Percentiles rank a stretch among this genome's conserved stretches.
These are phyloP conservation scores for Rhagonycha fulva DNA, from an alignment of 2,888 invertebrate genomes.

Conservation along the genomic window DNA sequence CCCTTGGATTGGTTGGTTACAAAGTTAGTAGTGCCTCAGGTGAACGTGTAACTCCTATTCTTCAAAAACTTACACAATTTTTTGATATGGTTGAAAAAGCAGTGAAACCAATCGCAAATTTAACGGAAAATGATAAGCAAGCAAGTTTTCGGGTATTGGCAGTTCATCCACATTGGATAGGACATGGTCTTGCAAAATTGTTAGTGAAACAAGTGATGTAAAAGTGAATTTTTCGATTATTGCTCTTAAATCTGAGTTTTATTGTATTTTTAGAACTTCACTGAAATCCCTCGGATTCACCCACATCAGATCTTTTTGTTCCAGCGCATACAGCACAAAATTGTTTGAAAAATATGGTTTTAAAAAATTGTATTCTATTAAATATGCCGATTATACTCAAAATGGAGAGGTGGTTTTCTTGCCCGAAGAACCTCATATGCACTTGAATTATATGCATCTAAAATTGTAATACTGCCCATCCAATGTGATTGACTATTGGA, in stretches of 20 bases:
- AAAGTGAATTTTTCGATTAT: neutral
- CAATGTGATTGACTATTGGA: neutral
- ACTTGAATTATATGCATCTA: slow-evolving; percentile 41
- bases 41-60: neutral
- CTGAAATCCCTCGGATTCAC: slow-evolving; percentile 59
- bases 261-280: slow-evolving; percentile 56
- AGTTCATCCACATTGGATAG: slow-evolving; percentile 68
- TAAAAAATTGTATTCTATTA: slow-evolving; percentile 65
- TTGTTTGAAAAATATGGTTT: slow-evolving; percentile 74
- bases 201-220: slow-evolving; percentile 53
- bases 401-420: slow-evolving; percentile 67
- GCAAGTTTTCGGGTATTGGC: slow-evolving; percentile 69
- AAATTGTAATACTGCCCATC: neutral
- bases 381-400: slow-evolving; percentile 67
- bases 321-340: slow-evolving; percentile 75
- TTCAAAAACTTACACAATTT: neutral
- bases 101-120: slow-evolving; percentile 62
- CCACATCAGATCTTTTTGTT: slow-evolving; percentile 72
- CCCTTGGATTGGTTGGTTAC: slow-evolving; percentile 47
- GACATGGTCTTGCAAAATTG: slow-evolving; percentile 66
- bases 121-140: slow-evolving; percentile 59
- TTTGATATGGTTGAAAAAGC: slow-evolving; percentile 56
- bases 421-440: slow-evolving; percentile 59
- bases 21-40: neutral
- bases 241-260: neutral